Base-by-base conservation (phyloP, 2,888 invertebrate species). In the Aphodius granarius region DNA sequence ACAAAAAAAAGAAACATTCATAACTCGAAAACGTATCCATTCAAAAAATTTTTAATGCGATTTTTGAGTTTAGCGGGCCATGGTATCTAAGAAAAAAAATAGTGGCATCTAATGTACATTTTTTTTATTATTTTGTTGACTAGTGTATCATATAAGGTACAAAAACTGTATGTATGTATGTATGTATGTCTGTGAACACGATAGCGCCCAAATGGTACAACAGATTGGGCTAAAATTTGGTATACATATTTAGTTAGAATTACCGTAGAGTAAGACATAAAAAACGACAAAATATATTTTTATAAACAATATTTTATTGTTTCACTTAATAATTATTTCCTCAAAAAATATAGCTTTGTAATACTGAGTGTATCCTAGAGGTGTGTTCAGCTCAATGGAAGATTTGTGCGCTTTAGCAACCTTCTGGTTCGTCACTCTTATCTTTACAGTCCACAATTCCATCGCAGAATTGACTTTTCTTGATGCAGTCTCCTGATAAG, bases 361-460 rank as follows among this genome's bases (percentile, higher is more conserved):
- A 76, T 75, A 72, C 13, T 65, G 19, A 43, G 18, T 23, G 43
- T 19, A 20, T 20, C 23, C 43, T 43, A 13, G 43, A 43, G 43
- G 43, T 13, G 43, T 13, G 6, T 1, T 43, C 6, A 43, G 43
- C 2, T 43, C 6, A 43, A 1, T 43, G 43, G 0, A 2, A 43
- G 6, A 0, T 1, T 43, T 2, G 13, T n/a, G 43, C 9, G 43
- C 1, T 43, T 43, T 43, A 43, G 43, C 91, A 91, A 22, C 91
- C 91, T 74, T 87, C 85, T 0, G 91, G 90, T 86, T 94, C 94
- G 82, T 94, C 94, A 2, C 92, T 91, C 77, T 87, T 88, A 81
- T 94, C 94, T 0, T 87, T 87, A 82, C 94, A 94, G 83, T 94
- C 91, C 79, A 89, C 89, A 71, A 87, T 86, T 5, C 93, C 92